These are phyloP conservation scores for Aleiodes leptofemur DNA, from an alignment of 2,888 invertebrate species.

Conservation along the genomic window DNA sequence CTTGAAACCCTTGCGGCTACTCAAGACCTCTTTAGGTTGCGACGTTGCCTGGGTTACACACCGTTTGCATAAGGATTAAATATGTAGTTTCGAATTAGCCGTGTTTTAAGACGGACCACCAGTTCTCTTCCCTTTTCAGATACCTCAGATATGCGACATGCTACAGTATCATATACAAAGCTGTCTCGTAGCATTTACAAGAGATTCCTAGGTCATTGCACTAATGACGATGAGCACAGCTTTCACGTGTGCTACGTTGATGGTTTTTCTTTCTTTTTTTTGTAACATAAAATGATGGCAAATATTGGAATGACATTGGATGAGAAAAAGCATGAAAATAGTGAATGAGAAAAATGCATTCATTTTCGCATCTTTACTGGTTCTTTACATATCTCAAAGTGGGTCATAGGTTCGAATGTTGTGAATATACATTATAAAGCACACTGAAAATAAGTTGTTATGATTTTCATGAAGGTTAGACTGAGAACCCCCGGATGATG, in stretches of 20 bases:
- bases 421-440: conserved; percentile 1
- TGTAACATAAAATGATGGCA: neutral
- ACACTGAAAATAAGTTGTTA: conserved; percentile 19
- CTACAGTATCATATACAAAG: conserved; percentile 10
- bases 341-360: neutral
- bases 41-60: conserved; percentile 61
- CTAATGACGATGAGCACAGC: neutral
- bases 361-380: neutral
- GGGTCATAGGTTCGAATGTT: neutral
- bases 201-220: conserved; percentile 38
- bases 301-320: neutral
- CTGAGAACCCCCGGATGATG: conserved; percentile 1
- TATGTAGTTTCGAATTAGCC: conserved; percentile 73
- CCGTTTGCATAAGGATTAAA: conserved; percentile 71
- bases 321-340: too few relatives aligned
- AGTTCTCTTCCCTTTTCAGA: conserved; percentile 45
- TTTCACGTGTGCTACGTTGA: neutral
- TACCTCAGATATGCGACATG: conserved; percentile 38
- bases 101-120: conserved; percentile 55
- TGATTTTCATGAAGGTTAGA: conserved; percentile 6
- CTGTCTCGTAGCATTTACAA: conserved; percentile 9
- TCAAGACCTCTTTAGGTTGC: conserved; percentile 35
- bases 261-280: neutral
- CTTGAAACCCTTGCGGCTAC: conserved; percentile 33
- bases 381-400: neutral